phyloP scores from a whole-genome alignment of 2,113 vertebrate species.

The Dipodomys ordii region DNA sequence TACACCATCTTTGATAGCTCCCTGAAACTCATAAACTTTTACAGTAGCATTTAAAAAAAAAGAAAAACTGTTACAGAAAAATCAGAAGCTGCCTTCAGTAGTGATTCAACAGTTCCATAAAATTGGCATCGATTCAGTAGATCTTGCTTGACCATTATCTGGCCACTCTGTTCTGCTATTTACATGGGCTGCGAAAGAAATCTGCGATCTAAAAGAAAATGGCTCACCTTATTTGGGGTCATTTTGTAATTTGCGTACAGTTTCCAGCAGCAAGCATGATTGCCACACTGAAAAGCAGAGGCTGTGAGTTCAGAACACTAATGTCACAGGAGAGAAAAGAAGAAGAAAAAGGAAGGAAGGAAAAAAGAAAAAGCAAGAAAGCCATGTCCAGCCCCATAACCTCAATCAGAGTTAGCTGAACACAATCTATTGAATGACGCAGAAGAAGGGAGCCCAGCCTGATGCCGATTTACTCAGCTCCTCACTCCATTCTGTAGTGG shows the following conservation, averaged over 20 bases:
- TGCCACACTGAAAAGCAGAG: not conserved
- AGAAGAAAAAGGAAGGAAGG: no score
- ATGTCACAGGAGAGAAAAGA: no score
- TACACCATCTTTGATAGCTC: not conserved
- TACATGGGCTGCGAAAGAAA: not conserved
- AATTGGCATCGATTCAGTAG: constrained; percentile 58
- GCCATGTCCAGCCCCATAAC: not conserved
- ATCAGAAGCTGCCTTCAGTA: constrained; percentile 43
- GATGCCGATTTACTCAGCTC: not conserved
- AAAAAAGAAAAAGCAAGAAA: no score
- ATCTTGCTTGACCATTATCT: constrained; percentile 11
- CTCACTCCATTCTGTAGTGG: not conserved
- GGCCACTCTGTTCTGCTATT: constrained; percentile 22
- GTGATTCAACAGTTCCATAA: constrained; percentile 56
- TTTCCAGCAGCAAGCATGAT: not conserved
- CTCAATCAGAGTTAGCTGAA: not conserved
- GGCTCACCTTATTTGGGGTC: not conserved
- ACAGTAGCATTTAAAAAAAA: not conserved
- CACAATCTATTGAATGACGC: not conserved
- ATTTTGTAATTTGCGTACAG: not conserved
- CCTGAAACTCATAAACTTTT: constrained; percentile 55
- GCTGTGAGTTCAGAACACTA: no score
- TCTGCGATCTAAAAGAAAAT: constrained; percentile 14
- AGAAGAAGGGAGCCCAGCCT: not conserved
- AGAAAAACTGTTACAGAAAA: constrained; percentile 49